These are phyloP conservation scores for Callocephalon fimbriatum DNA, from an alignment of 2,113 vertebrate genomes.

Conservation along the genomic window DNA sequence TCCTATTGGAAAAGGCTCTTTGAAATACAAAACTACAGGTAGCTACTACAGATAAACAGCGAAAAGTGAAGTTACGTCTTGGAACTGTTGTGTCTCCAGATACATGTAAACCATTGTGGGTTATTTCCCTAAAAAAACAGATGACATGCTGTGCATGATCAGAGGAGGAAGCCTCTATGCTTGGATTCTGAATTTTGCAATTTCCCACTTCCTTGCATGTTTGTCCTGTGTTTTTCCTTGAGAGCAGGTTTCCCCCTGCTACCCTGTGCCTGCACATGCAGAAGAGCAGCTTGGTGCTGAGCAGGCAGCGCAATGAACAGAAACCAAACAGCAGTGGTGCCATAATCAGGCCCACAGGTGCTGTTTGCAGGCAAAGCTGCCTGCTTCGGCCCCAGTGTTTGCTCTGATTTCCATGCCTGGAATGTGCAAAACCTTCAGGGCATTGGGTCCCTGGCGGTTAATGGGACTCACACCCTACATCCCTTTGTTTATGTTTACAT, in stretches of 20 bases:
- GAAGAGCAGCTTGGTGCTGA: not conserved
- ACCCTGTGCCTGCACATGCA: rapidly evolving
- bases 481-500: not conserved
- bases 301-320: not conserved
- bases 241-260: not conserved
- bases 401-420: not conserved
- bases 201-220: not conserved
- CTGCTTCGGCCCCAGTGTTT: not conserved
- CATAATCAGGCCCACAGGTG: not conserved
- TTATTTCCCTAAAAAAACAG: not conserved
- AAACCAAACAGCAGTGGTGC: not conserved
- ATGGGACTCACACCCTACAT: not conserved
- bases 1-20: not conserved
- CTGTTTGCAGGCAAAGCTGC: not conserved
- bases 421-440: not conserved
- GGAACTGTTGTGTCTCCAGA: not conserved
- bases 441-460: rapidly evolving
- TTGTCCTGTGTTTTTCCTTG: not conserved
- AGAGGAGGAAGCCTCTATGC: not conserved
- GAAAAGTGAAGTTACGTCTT: not conserved
- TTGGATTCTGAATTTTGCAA: not conserved
- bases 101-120: rapidly evolving
- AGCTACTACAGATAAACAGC: not conserved
- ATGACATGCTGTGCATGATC: not conserved
- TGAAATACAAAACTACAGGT: not conserved